These are phyloP conservation scores for Oreotragus oreotragus DNA, from an alignment of 2,113 vertebrate species.

Conservation along the genomic window DNA sequence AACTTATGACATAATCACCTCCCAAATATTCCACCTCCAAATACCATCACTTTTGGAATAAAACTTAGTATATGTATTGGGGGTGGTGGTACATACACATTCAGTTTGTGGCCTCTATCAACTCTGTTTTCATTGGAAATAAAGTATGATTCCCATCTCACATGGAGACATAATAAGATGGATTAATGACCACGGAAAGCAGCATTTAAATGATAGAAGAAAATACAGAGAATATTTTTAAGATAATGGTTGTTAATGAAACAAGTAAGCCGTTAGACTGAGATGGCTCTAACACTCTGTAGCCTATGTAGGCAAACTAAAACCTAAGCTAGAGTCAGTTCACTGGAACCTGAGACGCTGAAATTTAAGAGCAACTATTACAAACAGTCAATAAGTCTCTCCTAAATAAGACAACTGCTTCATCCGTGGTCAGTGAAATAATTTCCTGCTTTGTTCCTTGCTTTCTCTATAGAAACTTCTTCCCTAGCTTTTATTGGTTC, in stretches of 20 bases:
- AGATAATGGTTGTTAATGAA: neutral
- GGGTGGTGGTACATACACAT: no score
- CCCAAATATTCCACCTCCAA: neutral
- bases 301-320: neutral
- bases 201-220: neutral
- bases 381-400: neutral
- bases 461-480: neutral
- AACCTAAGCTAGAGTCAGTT: neutral
- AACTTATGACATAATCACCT: neutral
- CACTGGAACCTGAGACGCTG: neutral
- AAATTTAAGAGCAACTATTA: neutral
- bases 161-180: neutral
- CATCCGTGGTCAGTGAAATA: neutral
- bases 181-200: neutral
- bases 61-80: neutral
- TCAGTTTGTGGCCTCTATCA: neutral
- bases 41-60: neutral
- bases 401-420: neutral
- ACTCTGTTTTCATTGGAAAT: neutral
- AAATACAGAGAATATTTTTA: neutral
- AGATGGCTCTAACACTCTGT: neutral
- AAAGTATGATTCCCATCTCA: neutral
- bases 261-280: neutral
- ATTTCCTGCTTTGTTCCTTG: neutral
- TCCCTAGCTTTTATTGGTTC: neutral